These are phyloP conservation scores for Fulica atra DNA, from an alignment of 2,113 vertebrate species.

Conservation along the genomic window DNA sequence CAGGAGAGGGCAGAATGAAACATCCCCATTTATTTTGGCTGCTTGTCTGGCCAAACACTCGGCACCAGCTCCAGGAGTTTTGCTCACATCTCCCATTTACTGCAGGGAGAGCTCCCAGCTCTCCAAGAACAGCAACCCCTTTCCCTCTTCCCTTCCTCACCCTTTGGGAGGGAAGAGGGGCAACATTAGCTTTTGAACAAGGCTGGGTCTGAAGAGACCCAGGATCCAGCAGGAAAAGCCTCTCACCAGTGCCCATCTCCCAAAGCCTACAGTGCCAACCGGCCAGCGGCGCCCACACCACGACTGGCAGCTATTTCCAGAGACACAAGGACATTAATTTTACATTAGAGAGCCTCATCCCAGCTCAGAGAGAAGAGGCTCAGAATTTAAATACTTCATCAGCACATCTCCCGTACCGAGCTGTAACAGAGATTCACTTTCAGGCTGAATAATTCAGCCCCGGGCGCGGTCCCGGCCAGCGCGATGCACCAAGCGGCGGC, in stretches of 20 bases:
- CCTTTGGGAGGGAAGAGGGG: neutral
- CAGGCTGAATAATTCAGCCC: slow-evolving; percentile 39
- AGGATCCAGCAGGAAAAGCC: neutral
- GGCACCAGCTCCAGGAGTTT: neutral
- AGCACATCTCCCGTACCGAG: neutral
- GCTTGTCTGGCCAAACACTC: neutral
- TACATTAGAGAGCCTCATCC: neutral
- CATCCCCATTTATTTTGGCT: neutral
- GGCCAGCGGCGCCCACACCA: rapidly evolving
- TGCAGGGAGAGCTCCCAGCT: neutral
- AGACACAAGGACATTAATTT: slow-evolving; percentile 25
- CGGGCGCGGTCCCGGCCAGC: rapidly evolving
- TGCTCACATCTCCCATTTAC: neutral
- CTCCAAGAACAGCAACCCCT: neutral
- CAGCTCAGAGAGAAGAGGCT: neutral
- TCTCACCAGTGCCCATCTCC: rapidly evolving
- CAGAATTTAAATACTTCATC: slow-evolving; percentile 41
- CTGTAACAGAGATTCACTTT: neutral
- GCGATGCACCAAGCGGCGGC: rapidly evolving
- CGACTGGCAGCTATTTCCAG: neutral
- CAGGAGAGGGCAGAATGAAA: neutral
- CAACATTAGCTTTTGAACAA: rapidly evolving
- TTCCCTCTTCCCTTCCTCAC: neutral
- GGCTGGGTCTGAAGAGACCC: no score
- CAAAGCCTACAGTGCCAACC: rapidly evolving